Evolutionary conservation across 1,140 invertebrate genomes (phyloP).

Genomic region (Dolichoris vasculosae): DNA sequence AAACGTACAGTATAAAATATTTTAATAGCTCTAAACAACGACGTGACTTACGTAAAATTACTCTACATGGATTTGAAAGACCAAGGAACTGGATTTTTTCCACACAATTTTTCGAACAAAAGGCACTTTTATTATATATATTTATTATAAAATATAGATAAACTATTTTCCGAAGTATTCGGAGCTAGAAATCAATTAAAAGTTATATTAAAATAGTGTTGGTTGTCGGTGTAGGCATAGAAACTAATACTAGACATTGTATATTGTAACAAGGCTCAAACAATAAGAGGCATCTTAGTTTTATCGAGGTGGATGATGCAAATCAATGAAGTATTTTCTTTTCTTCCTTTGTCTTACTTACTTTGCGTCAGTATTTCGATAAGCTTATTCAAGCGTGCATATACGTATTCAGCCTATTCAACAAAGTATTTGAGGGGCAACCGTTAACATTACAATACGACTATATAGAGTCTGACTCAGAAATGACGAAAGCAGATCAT

Average conservation of each 20-base stretch:
- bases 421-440: not conserved
- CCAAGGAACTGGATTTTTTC: too few species aligned
- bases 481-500: slow-evolving; percentile 13
- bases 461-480: slow-evolving; percentile 9
- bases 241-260: not conserved
- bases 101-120: too few species aligned
- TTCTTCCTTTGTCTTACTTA: not conserved
- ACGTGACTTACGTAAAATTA: not conserved
- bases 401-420: not conserved
- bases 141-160: too few species aligned
- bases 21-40: not conserved
- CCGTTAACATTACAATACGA: slow-evolving; percentile 22
- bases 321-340: slow-evolving; percentile 8
- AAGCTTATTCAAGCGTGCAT: not conserved
- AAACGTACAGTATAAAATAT: not conserved
- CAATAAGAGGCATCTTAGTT: not conserved
- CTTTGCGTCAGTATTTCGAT: not conserved
- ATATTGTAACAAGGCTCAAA: not conserved
- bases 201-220: too few species aligned
- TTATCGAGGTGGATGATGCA: slow-evolving; percentile 32
- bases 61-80: too few species aligned
- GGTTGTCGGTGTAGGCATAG: not conserved
- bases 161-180: not conserved
- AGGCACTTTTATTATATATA: too few species aligned
- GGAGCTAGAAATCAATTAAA: too few species aligned